These are phyloP conservation scores for Schizaphis graminum DNA, from an alignment of 2,888 invertebrate genomes.

Conservation along the genomic window DNA sequence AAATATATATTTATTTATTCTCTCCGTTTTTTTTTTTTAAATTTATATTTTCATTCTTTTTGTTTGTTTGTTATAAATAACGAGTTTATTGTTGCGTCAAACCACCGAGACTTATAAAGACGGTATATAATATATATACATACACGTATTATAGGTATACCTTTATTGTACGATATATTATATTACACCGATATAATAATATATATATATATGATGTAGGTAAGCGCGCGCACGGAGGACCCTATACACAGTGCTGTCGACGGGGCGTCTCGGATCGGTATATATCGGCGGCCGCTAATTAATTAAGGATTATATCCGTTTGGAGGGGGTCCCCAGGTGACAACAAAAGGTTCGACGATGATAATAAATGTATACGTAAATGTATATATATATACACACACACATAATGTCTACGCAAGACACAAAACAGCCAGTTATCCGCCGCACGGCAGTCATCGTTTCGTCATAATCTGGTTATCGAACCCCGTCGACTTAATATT, in stretches of 20 bases:
- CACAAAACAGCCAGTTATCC: slow-evolving; percentile 37
- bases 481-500: slow-evolving; percentile 29
- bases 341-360: slow-evolving; percentile 49
- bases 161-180: slow-evolving; percentile 2
- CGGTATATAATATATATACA: background rate
- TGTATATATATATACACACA: no score
- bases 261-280: slow-evolving; percentile 42
- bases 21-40: background rate
- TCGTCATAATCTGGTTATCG: slow-evolving; percentile 64
- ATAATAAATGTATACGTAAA: background rate
- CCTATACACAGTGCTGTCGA: slow-evolving; percentile 10
- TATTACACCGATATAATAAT: background rate
- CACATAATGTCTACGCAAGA: background rate
- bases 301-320: slow-evolving; percentile 63
- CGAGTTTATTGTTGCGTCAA: slow-evolving; percentile 63
- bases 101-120: slow-evolving; percentile 26
- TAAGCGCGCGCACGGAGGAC: background rate
- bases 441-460: slow-evolving; percentile 32
- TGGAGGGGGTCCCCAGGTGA: slow-evolving; percentile 44
- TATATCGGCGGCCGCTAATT: slow-evolving; percentile 52
- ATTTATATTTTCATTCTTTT: background rate
- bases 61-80: slow-evolving; percentile 47
- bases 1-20: slow-evolving; percentile 52
- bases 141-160: background rate
- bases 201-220: background rate